phyloP scores from a whole-genome alignment of 1,140 invertebrate species.

The Cherax quadricarinatus region DNA sequence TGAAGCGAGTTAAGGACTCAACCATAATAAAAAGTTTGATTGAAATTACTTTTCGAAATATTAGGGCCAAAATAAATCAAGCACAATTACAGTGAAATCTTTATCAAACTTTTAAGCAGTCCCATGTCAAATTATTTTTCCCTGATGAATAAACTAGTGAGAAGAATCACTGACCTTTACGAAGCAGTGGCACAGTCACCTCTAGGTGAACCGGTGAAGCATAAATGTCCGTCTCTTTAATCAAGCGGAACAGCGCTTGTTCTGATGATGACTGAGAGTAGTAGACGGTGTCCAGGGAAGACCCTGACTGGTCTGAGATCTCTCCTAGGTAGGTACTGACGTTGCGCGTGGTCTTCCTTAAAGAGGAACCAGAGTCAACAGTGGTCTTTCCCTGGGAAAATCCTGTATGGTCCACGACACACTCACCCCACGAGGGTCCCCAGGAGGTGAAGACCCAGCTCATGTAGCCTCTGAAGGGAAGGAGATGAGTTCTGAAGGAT shows the following conservation, averaged over 20 bases:
- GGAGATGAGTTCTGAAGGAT: neutral
- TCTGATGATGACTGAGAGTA: neutral
- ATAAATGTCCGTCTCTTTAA: neutral
- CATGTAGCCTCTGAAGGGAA: constrained; percentile 19
- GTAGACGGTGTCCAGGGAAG: neutral
- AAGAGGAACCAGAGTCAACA: neutral
- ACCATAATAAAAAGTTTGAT: too few species aligned
- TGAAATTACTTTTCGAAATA: too few species aligned
- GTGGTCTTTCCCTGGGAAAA: neutral
- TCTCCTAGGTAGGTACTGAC: neutral
- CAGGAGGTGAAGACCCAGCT: constrained; percentile 26
- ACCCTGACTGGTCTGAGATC: neutral
- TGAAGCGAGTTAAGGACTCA: too few species aligned
- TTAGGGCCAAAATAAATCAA: too few species aligned
- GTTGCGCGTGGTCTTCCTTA: too few species aligned
- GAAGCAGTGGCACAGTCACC: constrained; percentile 11
- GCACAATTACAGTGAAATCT: too few species aligned
- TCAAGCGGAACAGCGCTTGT: neutral
- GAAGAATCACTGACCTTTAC: neutral
- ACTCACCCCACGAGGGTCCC: constrained; percentile 15
- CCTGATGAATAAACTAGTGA: too few species aligned
- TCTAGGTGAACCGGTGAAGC: constrained; percentile 22
- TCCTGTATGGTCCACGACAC: neutral
- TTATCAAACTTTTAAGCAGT: too few species aligned
- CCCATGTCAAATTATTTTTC: too few species aligned